phyloP scores from a whole-genome alignment of 2,113 vertebrate species.

The Cephalopterus ornatus region DNA sequence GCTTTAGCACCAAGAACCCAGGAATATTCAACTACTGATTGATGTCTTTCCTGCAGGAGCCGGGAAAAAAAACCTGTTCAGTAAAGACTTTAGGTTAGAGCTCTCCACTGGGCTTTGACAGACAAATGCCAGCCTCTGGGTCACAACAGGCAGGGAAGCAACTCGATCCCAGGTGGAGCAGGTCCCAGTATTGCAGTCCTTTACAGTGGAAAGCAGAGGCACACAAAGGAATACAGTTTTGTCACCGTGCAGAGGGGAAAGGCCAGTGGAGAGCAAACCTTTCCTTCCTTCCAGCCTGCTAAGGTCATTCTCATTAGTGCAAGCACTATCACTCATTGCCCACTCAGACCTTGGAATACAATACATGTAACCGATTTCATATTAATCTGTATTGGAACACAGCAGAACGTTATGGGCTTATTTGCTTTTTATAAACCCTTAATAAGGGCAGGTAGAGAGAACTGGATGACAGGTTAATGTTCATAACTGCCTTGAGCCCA shows the following conservation, averaged over 20 bases:
- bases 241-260: fast-evolving
- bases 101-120: neutral
- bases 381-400: neutral
- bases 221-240: neutral
- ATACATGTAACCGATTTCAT: neutral
- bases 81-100: neutral
- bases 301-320: neutral
- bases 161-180: neutral
- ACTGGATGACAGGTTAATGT: neutral
- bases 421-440: neutral
- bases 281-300: neutral
- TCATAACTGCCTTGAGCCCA: neutral
- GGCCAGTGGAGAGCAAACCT: neutral
- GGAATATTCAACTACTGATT: neutral
- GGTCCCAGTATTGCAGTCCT: neutral
- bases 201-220: neutral
- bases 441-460: neutral
- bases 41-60: neutral
- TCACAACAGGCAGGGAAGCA: neutral
- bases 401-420: neutral
- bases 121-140: neutral
- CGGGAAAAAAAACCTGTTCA: neutral
- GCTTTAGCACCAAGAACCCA: neutral
- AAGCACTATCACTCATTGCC: neutral
- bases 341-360: neutral